Conservation (phyloP, 2,113 vertebrate species). For the Planiliza haematocheilus region DNA sequence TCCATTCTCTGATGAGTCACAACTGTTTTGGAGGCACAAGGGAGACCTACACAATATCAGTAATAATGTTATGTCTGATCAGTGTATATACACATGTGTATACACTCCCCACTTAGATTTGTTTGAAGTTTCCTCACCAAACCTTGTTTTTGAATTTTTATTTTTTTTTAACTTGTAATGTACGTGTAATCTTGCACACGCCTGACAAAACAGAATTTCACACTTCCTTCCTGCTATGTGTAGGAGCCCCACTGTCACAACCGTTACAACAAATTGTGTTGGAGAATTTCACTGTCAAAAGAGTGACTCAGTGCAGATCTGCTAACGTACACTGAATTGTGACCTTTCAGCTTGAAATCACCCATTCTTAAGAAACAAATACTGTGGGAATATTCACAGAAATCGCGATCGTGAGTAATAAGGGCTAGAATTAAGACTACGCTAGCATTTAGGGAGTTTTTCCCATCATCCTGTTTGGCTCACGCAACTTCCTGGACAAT, state of each 20-base stretch:
- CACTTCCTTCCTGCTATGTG: slow-evolving; percentile 50
- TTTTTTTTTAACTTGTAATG: no score
- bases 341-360: not conserved
- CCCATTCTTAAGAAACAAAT: no score
- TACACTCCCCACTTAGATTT: no score
- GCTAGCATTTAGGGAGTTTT: no score
- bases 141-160: no score
- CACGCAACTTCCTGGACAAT: slow-evolving; percentile 20
- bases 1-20: no score
- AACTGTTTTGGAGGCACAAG: no score
- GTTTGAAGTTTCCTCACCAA: no score
- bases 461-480: not conserved
- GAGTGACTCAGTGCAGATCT: slow-evolving; percentile 34
- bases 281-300: not conserved
- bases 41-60: no score
- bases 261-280: not conserved
- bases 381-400: not conserved
- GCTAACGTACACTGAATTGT: not conserved
- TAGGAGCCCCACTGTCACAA: slow-evolving; percentile 3
- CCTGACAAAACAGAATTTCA: slow-evolving; percentile 30
- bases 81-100: no score
- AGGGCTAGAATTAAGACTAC: no score
- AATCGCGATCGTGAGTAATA: not conserved
- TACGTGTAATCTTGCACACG: not conserved
- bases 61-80: no score